Conservation (phyloP, 1,140 invertebrate species). For the Cydia splendana region DNA sequence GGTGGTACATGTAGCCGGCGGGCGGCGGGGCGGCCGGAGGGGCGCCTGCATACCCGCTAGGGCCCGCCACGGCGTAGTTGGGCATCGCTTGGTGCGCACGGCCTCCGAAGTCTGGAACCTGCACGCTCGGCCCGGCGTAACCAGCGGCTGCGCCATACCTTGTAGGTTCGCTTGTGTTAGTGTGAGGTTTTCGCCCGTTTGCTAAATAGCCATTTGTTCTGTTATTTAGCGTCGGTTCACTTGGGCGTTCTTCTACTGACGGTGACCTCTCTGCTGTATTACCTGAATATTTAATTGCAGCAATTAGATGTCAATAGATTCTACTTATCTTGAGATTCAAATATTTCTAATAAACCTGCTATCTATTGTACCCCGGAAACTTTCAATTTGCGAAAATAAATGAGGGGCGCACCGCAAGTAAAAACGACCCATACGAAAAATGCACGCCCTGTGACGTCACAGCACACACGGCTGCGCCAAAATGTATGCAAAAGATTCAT, state of each 20-base stretch:
- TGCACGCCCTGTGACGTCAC: no score
- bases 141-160: slow-evolving; percentile 11
- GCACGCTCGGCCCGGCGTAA: neutral
- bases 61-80: neutral
- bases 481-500: no score
- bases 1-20: neutral
- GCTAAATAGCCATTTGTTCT: neutral
- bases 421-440: no score
- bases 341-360: no score
- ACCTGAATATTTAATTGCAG: neutral
- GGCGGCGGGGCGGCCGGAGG: slow-evolving; percentile 32
- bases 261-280: slow-evolving; percentile 4
- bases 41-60: neutral
- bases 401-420: no score
- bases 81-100: slow-evolving; percentile 8
- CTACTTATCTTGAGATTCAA: no score
- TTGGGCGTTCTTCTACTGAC: neutral
- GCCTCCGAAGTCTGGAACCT: neutral
- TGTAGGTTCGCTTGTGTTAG: neutral
- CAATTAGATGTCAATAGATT: neutral
- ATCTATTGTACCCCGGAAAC: no score
- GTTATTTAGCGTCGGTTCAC: neutral
- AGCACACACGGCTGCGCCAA: no score
- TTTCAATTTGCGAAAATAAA: no score
- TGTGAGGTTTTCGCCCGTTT: slow-evolving; percentile 15